Base-by-base conservation (phyloP, 2,888 invertebrate genomes). In the Bedellia somnulentella region DNA sequence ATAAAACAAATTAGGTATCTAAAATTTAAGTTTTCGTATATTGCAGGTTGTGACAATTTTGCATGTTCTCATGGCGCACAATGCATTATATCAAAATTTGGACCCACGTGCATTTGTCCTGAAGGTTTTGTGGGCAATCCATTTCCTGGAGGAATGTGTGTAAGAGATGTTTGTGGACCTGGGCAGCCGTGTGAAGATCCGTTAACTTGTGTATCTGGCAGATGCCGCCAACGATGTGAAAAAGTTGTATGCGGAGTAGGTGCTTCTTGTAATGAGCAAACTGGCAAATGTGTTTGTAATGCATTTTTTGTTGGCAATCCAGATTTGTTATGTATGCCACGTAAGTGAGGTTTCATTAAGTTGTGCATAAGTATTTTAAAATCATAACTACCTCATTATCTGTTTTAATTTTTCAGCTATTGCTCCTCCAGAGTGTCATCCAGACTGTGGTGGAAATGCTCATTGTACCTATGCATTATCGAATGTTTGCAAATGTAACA, bases 111-210 rank as follows among this genome's bases (percentile, higher is more conserved):
- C 53, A 87, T 89, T 51, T 94, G 93, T 49, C 81, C 86, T 2
- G 89, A 91, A 53, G 92, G 92, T 27, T 87, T 86, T 56, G 81
- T 85, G 33, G 93, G 93, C 12, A 93, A 94, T 66, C 93, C 94
- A 5, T 94, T 93, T 75, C 89, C 93, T 1, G 94, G 94, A 15
- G 94, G 93, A 22, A 80, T 80, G 31, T 94, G 94, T 50, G 78
- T 79, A 31, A 85, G 87, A 30, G 93, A 93, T 58, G 78, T 89
- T 30, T 93, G 93, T 56, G 89, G 89, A 0, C 77, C 85, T 3
- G 80, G 82, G 0, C 75, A 85, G 30, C 88, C 89, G 1, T 93
- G 93, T 44, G 82, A 81, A 16, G 83, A 85, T 28, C 88, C 89
- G 0, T 82, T 87, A 44, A 81, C 89, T 2, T 94, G 93, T 53